Evolutionary conservation across 2,888 invertebrate genomes (phyloP).

Genomic region (Ametastegia equiseti): DNA sequence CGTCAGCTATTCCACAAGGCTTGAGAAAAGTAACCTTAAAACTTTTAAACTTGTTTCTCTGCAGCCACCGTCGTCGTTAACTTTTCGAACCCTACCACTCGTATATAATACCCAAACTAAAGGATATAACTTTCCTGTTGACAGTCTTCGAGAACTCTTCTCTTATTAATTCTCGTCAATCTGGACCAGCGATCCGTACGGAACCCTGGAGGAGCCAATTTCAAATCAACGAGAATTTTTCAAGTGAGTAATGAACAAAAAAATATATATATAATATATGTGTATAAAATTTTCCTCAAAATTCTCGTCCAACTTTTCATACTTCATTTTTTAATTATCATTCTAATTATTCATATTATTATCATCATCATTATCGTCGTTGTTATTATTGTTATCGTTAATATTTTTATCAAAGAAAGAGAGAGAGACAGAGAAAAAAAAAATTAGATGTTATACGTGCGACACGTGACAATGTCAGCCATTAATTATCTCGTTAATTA

Average conservation of each 20-base stretch:
- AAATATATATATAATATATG: not conserved
- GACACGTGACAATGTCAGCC: not conserved
- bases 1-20: conserved; percentile 1
- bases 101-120: not conserved
- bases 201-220: conserved; percentile 16
- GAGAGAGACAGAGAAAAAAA: no score
- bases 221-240: not conserved
- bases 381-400: not conserved
- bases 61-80: conserved; percentile 1
- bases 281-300: not conserved
- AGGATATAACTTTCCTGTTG: conserved; percentile 43
- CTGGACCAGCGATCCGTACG: conserved; percentile 16
- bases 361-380: not conserved
- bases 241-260: not conserved
- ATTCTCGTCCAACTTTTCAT: not conserved
- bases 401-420: not conserved
- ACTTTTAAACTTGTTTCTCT: conserved; percentile 37
- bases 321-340: no score
- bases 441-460: no score
- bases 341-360: not conserved
- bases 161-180: conserved; percentile 40
- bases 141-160: conserved; percentile 20
- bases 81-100: not conserved
- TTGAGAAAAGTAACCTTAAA: not conserved
- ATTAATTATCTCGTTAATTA: not conserved